Evolutionary conservation across 2,888 invertebrate genomes (phyloP).

Genomic region (Sphaerophoria rueppellii): DNA sequence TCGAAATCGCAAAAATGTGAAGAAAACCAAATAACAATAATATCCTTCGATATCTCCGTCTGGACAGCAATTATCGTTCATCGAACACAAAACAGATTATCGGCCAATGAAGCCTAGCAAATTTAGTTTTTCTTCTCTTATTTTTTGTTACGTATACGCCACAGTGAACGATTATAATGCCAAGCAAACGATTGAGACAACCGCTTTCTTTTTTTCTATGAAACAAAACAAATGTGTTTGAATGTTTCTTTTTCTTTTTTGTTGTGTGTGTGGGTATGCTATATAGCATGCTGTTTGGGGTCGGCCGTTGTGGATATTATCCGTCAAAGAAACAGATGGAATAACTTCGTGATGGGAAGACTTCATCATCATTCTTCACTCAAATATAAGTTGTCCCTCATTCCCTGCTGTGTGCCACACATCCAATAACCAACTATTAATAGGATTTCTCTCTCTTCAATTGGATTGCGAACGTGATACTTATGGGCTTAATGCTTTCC

Average conservation of each 20-base stretch:
- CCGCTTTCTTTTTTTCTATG: constrained; percentile 19
- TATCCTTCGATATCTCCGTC: constrained; percentile 45
- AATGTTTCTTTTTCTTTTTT: background rate
- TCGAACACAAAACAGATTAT: constrained; percentile 57
- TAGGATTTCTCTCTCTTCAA: constrained; percentile 66
- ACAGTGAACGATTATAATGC: constrained; percentile 19
- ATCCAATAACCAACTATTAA: constrained; percentile 68
- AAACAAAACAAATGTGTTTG: constrained; percentile 23
- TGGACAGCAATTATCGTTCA: constrained; percentile 53
- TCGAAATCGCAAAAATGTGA: constrained; percentile 33
- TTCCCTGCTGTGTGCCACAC: constrained; percentile 5
- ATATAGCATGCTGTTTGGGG: no score
- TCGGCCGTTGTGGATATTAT: background rate
- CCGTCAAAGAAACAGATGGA: constrained; percentile 28
- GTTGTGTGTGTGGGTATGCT: background rate
- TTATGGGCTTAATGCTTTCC: constrained; percentile 25
- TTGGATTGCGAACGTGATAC: constrained; percentile 65
- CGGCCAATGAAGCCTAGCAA: constrained; percentile 54
- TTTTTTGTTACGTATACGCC: constrained; percentile 59
- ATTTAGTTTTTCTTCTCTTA: background rate
- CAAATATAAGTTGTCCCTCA: constrained; percentile 48
- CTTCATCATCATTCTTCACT: constrained; percentile 59
- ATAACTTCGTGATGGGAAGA: constrained; percentile 1
- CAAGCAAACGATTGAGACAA: background rate
- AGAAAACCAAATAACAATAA: constrained; percentile 58